Percentiles rank a stretch among this genome's conserved stretches.
phyloP scores from a whole-genome alignment of 2,888 invertebrate species.

The Drosophila putrida region DNA sequence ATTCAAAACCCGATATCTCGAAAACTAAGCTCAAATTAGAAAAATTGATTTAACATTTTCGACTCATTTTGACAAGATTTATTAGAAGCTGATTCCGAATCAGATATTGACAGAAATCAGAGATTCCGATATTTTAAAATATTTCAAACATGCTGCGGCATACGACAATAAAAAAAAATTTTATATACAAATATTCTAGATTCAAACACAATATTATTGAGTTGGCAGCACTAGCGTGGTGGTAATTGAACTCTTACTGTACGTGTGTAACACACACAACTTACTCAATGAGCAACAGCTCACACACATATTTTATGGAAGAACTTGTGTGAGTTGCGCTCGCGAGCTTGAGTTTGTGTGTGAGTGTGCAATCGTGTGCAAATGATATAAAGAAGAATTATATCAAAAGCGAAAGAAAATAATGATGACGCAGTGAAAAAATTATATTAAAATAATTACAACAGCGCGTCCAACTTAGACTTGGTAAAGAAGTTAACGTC shows the following conservation, averaged over 20 bases:
- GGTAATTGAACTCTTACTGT: slow-evolving; percentile 73
- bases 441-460: slow-evolving; percentile 79
- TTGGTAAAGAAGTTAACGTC: slow-evolving; percentile 65
- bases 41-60: too few relatives aligned
- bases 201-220: not conserved
- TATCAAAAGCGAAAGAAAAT: slow-evolving; percentile 79
- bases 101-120: too few relatives aligned
- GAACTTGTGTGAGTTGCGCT: slow-evolving; percentile 56
- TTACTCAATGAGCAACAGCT: slow-evolving; percentile 24
- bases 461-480: slow-evolving; percentile 72
- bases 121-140: not conserved
- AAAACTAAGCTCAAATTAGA: too few relatives aligned
- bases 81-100: too few relatives aligned
- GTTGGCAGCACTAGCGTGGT: slow-evolving; percentile 63
- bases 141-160: not conserved
- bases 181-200: too few relatives aligned
- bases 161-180: not conserved
- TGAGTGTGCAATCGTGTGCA: slow-evolving; percentile 73
- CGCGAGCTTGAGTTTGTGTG: slow-evolving; percentile 33
- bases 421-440: slow-evolving; percentile 81
- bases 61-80: too few relatives aligned
- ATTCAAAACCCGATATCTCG: too few relatives aligned
- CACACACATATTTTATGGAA: slow-evolving; percentile 36
- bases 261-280: slow-evolving; percentile 26
- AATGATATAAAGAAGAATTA: slow-evolving; percentile 80